Base-by-base conservation (phyloP, 2,888 invertebrate genomes). In the Tigriopus californicus region DNA sequence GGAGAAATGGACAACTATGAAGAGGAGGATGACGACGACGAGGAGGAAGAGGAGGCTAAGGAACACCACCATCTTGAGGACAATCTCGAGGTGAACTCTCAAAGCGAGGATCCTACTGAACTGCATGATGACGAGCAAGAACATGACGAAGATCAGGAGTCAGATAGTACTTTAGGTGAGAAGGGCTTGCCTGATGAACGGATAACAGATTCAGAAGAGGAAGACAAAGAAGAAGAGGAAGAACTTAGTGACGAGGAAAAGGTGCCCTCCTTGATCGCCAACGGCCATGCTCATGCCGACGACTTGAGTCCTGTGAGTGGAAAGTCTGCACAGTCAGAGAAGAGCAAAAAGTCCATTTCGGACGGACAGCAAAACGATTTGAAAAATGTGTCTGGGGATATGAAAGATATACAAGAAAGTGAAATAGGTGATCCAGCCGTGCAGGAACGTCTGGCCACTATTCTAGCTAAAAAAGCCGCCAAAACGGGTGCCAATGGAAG, bases 401-500 rank as follows among this genome's bases (percentile, higher is more conserved):
- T 33, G 33, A 33, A 33, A 33, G 47, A 47, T 13, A 25, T 33
- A 52, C 20, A 52, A 24, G n/a, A 24, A 20, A 20, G 12, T 20
- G 24, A 52, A 20, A 8, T 24, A 22, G 52, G 33, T 10, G 24
- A 20, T 22, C 12, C 11, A 10, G 52, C 12, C 5, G 6, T 11
- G 1, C 20, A 20, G n/a, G n/a, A 47, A 11, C 47, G 20, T 13
- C 47, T 20, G n/a, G 22, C 18, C 10, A 18, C 47, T 11, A 13
- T 22, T 47, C 47, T 47, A 12, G 47, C 18, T 8, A 18, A 72
- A 65, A 67, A 72, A 2, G 66, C 10, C 11, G 22, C 33, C 18
- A 15, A n/a, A 54, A 11, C n/a, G 25, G 13, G 15, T 4, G 25
- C 20, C 18, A 18, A n/a, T 18, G 20, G n/a, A 24, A 56, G 25